A percentile compares a stretch with the other conserved stretches of the same genome.
Evolutionary conservation across 2,797 vertebrate species (phyloP).

Genomic region (Meriones psammophilus): DNA sequence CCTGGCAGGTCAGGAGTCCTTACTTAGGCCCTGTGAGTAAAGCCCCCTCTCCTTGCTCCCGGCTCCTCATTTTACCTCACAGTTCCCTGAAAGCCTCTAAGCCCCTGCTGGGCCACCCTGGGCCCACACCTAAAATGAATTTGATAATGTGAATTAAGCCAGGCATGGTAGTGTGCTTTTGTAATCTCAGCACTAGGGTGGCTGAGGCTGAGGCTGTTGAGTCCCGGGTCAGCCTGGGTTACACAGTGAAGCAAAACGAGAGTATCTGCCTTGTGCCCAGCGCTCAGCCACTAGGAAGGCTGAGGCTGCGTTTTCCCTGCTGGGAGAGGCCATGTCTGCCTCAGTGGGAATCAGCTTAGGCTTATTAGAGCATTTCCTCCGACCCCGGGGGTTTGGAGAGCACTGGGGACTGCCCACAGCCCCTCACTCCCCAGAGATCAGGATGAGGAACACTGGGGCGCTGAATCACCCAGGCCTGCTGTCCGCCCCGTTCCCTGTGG

Average conservation of each 20-base stretch:
- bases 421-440: constrained; percentile 7
- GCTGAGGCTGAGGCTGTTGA: background rate
- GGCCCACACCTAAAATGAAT: background rate
- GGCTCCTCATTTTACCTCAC: background rate
- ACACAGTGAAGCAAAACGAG: background rate
- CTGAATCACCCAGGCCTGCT: background rate
- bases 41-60: background rate
- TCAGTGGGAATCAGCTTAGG: background rate
- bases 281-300: background rate
- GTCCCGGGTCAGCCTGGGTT: background rate
- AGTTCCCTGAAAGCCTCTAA: constrained; percentile 18
- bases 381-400: background rate
- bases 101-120: constrained; percentile 14
- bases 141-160: background rate
- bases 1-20: constrained; percentile 1
- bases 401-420: background rate
- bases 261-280: background rate
- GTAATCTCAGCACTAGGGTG: background rate
- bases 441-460: background rate
- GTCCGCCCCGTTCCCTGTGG: background rate
- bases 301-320: background rate
- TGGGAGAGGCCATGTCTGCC: background rate
- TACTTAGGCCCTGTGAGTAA: background rate
- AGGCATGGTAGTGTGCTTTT: background rate
- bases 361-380: background rate